phyloP scores from a whole-genome alignment of 2,888 invertebrate genomes.

The Timandra comae region DNA sequence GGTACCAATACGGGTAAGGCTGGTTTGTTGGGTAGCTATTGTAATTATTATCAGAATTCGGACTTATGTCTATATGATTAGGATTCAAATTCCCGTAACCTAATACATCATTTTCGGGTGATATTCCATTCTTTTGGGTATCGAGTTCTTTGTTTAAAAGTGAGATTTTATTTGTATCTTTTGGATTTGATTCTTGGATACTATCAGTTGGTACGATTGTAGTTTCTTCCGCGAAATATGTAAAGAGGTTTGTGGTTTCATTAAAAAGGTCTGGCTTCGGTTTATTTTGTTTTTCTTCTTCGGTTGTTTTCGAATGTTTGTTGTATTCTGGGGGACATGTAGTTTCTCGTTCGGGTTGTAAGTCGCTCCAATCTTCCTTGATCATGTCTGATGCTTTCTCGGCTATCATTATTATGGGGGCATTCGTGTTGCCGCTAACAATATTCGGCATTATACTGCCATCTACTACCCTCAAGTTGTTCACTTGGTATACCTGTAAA shows the following conservation, averaged over 20 bases:
- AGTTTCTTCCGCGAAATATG: constrained; percentile 23
- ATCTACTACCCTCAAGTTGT: constrained; percentile 84
- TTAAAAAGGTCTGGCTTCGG: constrained; percentile 33
- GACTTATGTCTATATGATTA: constrained; percentile 10
- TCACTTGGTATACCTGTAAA: constrained; percentile 79
- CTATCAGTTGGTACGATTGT: too few species aligned
- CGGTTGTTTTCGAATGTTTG: constrained; percentile 24
- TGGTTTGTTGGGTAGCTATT: constrained; percentile 3
- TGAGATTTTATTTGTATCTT: constrained; percentile 7
- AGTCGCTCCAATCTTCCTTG: constrained; percentile 80
- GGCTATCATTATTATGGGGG: constrained; percentile 89
- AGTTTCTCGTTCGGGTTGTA: constrained; percentile 19
- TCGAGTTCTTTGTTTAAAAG: constrained; percentile 15
- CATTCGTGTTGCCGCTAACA: constrained; percentile 87
- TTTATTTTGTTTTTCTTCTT: constrained; percentile 23
- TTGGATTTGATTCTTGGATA: too few species aligned
- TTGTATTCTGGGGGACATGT: constrained; percentile 24
- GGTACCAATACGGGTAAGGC: constrained; percentile 17
- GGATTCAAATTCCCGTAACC: constrained; percentile 6
- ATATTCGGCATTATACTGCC: constrained; percentile 90
- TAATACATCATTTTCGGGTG: constrained; percentile 6
- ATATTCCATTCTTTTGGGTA: constrained; percentile 10
- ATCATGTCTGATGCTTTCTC: constrained; percentile 90
- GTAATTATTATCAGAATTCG: constrained; percentile 5
- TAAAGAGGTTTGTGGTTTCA: constrained; percentile 48